Conservation (phyloP, 2,888 invertebrate species). For the Chelonus formosanus region DNA sequence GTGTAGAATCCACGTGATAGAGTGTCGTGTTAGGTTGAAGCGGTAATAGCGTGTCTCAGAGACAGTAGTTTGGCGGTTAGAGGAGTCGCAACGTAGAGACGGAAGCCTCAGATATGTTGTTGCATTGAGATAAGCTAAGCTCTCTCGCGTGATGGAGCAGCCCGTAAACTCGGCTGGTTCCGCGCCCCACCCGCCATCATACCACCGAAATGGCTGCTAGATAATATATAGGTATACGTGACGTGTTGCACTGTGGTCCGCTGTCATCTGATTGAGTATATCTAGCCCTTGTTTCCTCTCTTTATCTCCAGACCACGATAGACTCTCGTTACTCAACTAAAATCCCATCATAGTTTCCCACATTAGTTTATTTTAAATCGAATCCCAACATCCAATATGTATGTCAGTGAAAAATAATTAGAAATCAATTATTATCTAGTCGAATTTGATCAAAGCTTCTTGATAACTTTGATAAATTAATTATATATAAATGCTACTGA, state of each 20-base stretch:
- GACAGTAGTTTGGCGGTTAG: constrained; percentile 53
- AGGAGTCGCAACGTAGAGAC: constrained; percentile 44
- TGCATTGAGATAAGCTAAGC: constrained; percentile 63
- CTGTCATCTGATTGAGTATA: constrained; percentile 16
- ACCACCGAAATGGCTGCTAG: constrained; percentile 59
- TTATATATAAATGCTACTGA: no score
- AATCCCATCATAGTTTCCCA: no score
- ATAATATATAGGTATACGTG: constrained; percentile 55
- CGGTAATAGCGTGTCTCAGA: constrained; percentile 45
- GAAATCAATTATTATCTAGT: no score
- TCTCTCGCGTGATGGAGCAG: constrained; percentile 60
- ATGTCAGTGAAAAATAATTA: no score
- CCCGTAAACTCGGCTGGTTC: constrained; percentile 57
- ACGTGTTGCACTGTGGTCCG: constrained; percentile 18
- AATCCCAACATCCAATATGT: no score
- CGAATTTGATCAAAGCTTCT: no score
- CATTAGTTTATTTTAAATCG: no score
- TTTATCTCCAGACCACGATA: no score
- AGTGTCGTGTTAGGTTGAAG: constrained; percentile 16
- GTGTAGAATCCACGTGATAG: constrained; percentile 10
- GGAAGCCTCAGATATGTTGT: constrained; percentile 61
- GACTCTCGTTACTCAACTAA: no score
- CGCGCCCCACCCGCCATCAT: constrained; percentile 48
- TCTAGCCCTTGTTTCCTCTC: constrained; percentile 1
- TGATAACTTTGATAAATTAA: no score